Evolutionary conservation across 2,888 invertebrate species (phyloP).

Genomic region (Metacarcinus magister): DNA sequence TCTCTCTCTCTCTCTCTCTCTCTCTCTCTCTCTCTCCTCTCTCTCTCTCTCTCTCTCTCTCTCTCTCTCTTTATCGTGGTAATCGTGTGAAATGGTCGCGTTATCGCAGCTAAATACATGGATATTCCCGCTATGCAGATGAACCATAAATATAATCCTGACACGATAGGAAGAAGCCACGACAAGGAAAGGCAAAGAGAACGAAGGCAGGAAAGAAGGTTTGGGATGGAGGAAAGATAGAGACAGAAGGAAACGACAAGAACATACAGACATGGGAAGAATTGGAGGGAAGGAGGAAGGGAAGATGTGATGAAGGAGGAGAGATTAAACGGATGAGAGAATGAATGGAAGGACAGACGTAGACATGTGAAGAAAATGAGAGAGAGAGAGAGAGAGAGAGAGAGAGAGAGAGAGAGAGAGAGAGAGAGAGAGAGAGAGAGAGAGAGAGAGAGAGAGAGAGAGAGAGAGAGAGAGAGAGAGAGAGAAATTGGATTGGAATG

Average conservation of each 20-base stretch:
- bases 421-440: no score
- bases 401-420: no score
- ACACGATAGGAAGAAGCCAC: not conserved
- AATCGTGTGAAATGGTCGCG: not conserved
- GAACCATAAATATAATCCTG: not conserved
- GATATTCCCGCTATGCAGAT: not conserved
- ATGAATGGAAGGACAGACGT: not conserved
- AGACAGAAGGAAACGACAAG: not conserved
- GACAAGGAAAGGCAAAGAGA: not conserved
- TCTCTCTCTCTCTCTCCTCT: constrained; percentile 5
- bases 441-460: not conserved
- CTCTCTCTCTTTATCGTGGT: not conserved
- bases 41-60: constrained; percentile 38
- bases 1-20: no score
- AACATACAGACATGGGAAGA: not conserved
- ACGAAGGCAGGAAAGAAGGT: not conserved
- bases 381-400: no score
- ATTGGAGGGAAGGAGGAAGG: not conserved
- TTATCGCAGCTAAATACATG: not conserved
- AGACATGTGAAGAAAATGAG: not conserved
- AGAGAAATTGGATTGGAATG: not conserved
- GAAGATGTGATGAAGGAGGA: not conserved
- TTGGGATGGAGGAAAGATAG: not conserved
- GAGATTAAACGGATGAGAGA: not conserved
- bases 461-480: not conserved